Evolutionary conservation across 2,797 vertebrate species (phyloP).

Genomic region (Rhodeus uyekii): DNA sequence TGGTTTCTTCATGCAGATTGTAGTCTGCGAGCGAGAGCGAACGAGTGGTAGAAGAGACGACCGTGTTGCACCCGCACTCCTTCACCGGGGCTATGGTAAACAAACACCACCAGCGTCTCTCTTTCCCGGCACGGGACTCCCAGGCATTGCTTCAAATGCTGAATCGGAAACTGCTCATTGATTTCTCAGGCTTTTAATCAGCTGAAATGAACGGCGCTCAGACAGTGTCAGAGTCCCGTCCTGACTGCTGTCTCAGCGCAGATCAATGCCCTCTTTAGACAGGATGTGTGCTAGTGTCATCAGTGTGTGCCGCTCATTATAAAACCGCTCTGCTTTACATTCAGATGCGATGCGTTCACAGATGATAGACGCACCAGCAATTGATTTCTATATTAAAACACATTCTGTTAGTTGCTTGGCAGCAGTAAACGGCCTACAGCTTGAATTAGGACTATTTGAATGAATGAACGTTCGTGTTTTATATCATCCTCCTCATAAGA

Average conservation of each 20-base stretch:
- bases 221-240: conserved; percentile 63
- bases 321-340: not conserved
- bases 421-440: not conserved
- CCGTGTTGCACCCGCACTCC: conserved; percentile 69
- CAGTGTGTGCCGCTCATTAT: not conserved
- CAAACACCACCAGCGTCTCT: conserved; percentile 1
- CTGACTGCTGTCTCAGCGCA: conserved; percentile 49
- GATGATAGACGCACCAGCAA: not conserved
- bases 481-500: not conserved
- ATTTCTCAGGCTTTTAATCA: conserved; percentile 64
- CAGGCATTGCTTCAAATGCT: conserved; percentile 41
- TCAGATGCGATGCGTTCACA: not conserved
- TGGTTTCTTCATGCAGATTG: conserved; percentile 57
- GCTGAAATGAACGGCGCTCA: conserved; percentile 60
- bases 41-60: conserved; percentile 60
- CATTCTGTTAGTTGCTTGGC: not conserved
- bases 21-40: conserved; percentile 47
- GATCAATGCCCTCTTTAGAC: conserved; percentile 53
- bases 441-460: not conserved
- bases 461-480: not conserved
- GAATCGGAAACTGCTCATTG: conserved; percentile 66
- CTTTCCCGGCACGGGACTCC: not conserved
- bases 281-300: conserved; percentile 27
- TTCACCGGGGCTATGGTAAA: conserved; percentile 78
- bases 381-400: not conserved